A percentile compares a stretch with the other conserved stretches of the same genome.
Conservation (phyloP, 2,888 invertebrate species). For the Rhingia rostrata region DNA sequence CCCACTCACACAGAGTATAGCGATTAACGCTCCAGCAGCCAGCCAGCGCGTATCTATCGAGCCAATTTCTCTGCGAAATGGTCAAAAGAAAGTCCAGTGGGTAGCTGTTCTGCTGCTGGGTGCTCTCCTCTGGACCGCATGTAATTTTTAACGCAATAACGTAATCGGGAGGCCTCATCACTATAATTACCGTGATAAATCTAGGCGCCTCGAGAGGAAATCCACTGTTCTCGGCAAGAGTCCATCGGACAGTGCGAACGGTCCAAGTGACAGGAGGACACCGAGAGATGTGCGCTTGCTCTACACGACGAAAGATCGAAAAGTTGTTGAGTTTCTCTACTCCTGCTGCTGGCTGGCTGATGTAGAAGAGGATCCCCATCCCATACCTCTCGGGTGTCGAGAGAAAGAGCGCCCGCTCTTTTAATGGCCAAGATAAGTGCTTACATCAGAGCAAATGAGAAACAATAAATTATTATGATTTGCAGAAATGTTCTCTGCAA, state of each 20-base stretch:
- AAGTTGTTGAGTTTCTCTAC: slow-evolving; percentile 12
- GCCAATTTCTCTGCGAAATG: slow-evolving; percentile 61
- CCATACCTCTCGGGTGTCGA: not conserved
- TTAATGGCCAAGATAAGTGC: slow-evolving; percentile 72
- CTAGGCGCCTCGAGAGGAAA: slow-evolving; percentile 70
- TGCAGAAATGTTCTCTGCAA: slow-evolving; percentile 79
- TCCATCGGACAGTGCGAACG: slow-evolving; percentile 29
- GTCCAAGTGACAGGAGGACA: slow-evolving; percentile 62
- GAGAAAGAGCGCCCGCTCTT: slow-evolving; percentile 56
- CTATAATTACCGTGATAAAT: slow-evolving; percentile 74
- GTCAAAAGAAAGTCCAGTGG: slow-evolving; percentile 59
- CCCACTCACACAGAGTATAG: slow-evolving; percentile 36
- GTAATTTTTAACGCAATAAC: slow-evolving; percentile 72
- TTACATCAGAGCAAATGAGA: slow-evolving; percentile 78
- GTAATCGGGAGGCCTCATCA: slow-evolving; percentile 73
- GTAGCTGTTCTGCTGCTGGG: slow-evolving; percentile 4
- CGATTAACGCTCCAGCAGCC: slow-evolving; percentile 43
- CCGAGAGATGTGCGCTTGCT: not conserved
- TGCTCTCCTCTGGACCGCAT: slow-evolving; percentile 17
- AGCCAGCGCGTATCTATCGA: slow-evolving; percentile 52
- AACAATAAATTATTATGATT: slow-evolving; percentile 81
- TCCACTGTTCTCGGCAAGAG: slow-evolving; percentile 12
- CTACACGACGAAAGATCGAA: slow-evolving; percentile 23
- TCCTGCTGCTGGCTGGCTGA: not conserved
- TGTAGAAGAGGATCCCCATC: not conserved